phyloP scores from a whole-genome alignment of 2,888 invertebrate species.

The Sialis lutaria region DNA sequence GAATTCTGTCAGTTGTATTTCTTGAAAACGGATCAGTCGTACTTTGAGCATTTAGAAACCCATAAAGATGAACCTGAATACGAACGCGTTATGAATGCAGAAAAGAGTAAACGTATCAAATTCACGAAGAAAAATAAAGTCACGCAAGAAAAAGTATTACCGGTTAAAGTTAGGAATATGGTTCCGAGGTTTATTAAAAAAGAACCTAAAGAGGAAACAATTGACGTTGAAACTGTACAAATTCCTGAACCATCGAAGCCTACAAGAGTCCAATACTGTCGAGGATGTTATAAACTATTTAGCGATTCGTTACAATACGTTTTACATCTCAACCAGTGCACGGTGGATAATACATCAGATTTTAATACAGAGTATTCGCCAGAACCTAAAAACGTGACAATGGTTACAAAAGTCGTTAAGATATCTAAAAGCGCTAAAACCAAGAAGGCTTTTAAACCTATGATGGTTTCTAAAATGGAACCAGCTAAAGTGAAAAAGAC shows the following conservation, averaged over 20 bases:
- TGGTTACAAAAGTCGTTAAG: too few species aligned
- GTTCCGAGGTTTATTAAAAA: background rate
- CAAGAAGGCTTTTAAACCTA: too few species aligned
- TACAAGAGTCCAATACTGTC: conserved; percentile 1
- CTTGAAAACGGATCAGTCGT: background rate
- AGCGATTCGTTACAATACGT: background rate
- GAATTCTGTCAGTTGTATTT: conserved; percentile 3
- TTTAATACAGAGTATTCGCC: too few species aligned
- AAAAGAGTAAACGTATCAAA: background rate
- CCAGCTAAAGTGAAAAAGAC: too few species aligned
- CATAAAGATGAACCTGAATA: conserved; percentile 2
- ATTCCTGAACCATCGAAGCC: background rate
- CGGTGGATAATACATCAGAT: background rate
- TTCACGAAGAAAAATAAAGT: background rate
- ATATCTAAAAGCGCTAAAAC: too few species aligned
- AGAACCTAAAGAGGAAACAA: background rate
- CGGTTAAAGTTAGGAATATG: conserved; percentile 2
- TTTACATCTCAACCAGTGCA: background rate
- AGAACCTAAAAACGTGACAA: too few species aligned
- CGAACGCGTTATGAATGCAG: background rate
- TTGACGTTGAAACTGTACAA: background rate
- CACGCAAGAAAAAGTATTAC: background rate
- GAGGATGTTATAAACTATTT: conserved; percentile 5
- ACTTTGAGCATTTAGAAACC: conserved; percentile 1
- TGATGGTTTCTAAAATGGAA: too few species aligned